Evolutionary conservation across 1,140 invertebrate species (phyloP), one percentile per base, ranked within the genome.

Genomic region (Neodiprion fabricii): DNA sequence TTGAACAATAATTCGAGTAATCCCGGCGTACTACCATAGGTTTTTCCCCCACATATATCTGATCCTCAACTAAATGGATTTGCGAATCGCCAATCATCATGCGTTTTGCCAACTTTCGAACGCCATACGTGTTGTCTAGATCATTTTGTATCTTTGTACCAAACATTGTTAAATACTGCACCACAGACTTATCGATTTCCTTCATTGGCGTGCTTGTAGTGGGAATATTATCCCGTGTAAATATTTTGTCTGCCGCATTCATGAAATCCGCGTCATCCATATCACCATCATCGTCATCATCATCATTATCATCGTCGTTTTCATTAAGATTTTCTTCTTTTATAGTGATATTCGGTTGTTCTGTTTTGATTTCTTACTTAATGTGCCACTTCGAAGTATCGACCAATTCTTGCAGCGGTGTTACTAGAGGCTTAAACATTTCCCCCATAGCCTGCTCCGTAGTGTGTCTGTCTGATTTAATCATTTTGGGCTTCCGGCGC

Each of bases 361-460:
- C 68, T n/a, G 17, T 28, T 53, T 74, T 74, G 61, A 74, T 74
- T 61, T 61, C 53, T 61, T 61, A 1, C 53, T 74, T 74, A 9
- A 73, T 73, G 1, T 67, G 12, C 48, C 48, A 1, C n/a, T 74
- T 61, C 3, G 53, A 61, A 11, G 53, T 61, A 61, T 61, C 53
- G 17, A 74, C 53, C 53, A 61, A 17, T 70, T 74, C 14, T 23
- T 70, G 48, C 68, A 74, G 12, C 23, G 73, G 73, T 21, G 10
- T 65, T 7, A 69, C 73, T 4, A 61, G 11, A 8, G 53, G 53
- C n/a, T 61, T 40, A 5, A 40, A 40, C 28, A 40, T 5, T 5
- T 40, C 28, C 5, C 28, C 28, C 28, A 40, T 40, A 61, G 7
- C n/a, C 53, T 61, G 53, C 2, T 61, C 11, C 1, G n/a, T 61